Base-by-base conservation (phyloP, 2,113 vertebrate genomes). In the Embiotoca jacksoni region DNA sequence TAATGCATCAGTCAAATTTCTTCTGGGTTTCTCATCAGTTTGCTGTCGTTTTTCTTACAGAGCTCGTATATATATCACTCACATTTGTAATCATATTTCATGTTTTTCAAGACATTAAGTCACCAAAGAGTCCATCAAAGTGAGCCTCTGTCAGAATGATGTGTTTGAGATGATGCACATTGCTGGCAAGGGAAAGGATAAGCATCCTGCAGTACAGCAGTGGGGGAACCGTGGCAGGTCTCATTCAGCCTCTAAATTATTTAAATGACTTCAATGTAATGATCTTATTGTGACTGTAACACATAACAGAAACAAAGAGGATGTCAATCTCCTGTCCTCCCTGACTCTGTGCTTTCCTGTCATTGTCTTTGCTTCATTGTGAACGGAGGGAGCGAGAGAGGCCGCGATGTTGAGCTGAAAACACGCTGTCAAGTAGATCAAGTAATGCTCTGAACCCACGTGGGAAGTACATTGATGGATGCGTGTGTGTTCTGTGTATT, bases 181-280 rank as follows among this genome's bases (percentile, higher is more conserved):
- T 35, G 39, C 50, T 59, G 7, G 41, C 47, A 64, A 58, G 31
- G 55, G 56, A 15, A 62, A 61, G 47, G 7, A 55, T 13, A 77
- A 46, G 64, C 75, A 41, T 65, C 64, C 50, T 54, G 60, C 3
- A 6, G 50, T 47, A 62, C 6, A 1, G 11, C 72, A 73, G 35
- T 32, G 35, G 44, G 33, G 70, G 73, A 41, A 63, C 33, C 15
- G 44, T 61, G 74, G 80, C 69, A 80, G 61, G 67, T 83, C 73
- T 85, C 87, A 91, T 88, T 85, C 81, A 64, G 46, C 56, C 37
- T 80, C 36, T 81, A 71, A 89, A 92, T 90, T 84, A 92, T 90
- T 92, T 78, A 88, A 67, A 73, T 81, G 53, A 68, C 66, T 80
- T 72, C 53, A 55, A 82, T 80, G 64, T 77, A 78, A 73, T 81